Evolutionary conservation across 2,888 invertebrate genomes (phyloP).

Genomic region (Trissolcus brochymenae): DNA sequence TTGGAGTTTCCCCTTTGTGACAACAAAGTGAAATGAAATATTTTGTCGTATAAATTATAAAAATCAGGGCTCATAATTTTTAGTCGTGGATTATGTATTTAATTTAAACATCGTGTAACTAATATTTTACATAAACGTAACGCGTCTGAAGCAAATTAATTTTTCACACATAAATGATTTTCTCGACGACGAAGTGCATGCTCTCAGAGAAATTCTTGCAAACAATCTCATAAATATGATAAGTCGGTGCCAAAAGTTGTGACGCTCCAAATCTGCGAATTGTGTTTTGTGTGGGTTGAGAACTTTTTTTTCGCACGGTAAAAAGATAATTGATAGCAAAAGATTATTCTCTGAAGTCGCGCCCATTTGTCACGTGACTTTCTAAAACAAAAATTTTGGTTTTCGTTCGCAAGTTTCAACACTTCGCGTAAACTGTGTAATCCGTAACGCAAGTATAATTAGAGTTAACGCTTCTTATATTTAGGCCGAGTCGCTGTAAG

Average conservation of each 20-base stretch:
- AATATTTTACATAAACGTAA: too few species aligned
- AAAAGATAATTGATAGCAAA: constrained; percentile 29
- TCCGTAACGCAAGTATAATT: constrained; percentile 42
- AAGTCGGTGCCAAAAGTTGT: constrained; percentile 58
- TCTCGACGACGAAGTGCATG: neutral
- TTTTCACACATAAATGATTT: constrained; percentile 3
- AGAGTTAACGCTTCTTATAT: constrained; percentile 49
- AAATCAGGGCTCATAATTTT: too few species aligned
- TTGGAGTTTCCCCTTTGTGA: too few species aligned
- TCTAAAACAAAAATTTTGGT: neutral
- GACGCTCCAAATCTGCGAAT: constrained; percentile 16
- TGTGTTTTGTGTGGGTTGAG: constrained; percentile 40
- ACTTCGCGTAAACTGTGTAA: constrained; percentile 30
- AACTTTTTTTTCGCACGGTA: constrained; percentile 29
- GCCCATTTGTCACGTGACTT: too few species aligned
- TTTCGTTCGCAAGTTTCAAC: constrained; percentile 18
- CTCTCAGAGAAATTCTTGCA: constrained; percentile 9
- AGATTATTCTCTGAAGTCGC: too few species aligned
- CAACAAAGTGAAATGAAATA: too few species aligned
- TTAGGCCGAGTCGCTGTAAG: constrained; percentile 32
- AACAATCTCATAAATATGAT: constrained; percentile 49
- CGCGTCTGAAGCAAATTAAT: neutral
- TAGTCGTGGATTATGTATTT: too few species aligned
- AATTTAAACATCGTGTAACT: too few species aligned
- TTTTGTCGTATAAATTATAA: too few species aligned